Conservation (phyloP, 2,113 vertebrate genomes). For the Dasypus novemcinctus region DNA sequence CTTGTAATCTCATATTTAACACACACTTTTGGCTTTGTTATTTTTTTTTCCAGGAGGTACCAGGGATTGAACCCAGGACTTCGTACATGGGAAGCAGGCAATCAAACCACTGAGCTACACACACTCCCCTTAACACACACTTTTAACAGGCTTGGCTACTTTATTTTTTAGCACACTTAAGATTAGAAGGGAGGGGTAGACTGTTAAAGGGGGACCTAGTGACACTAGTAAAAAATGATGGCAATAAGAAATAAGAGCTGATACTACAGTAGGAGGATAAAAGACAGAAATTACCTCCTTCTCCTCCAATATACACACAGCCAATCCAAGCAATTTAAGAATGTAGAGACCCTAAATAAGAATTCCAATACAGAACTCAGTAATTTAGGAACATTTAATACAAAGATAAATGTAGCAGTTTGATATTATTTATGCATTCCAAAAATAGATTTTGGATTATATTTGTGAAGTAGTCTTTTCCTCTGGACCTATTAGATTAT, state of each 20-base stretch:
- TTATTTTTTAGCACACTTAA: slow-evolving; percentile 42
- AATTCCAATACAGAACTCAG: slow-evolving; percentile 3
- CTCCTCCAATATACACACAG: not conserved
- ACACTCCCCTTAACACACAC: slow-evolving; percentile 23
- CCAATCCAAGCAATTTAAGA: not conserved
- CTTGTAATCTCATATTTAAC: too few relatives aligned
- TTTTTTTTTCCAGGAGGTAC: too few relatives aligned
- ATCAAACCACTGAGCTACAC: too few relatives aligned
- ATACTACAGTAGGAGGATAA: not conserved
- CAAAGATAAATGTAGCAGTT: too few relatives aligned
- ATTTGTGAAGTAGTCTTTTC: too few relatives aligned
- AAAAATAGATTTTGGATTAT: too few relatives aligned
- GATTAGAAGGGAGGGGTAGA: not conserved
- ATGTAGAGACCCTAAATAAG: not conserved
- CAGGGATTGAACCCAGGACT: too few relatives aligned
- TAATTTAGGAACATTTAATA: slow-evolving; percentile 24
- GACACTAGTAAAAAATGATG: not conserved
- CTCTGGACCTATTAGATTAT: too few relatives aligned
- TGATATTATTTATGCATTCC: too few relatives aligned
- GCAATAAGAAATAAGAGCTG: not conserved
- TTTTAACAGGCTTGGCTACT: slow-evolving; percentile 48
- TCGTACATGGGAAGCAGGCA: too few relatives aligned
- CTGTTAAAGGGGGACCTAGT: not conserved
- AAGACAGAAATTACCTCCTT: not conserved
- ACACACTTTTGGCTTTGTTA: slow-evolving; percentile 29